A percentile compares a stretch with the other conserved stretches of the same genome.
These are phyloP conservation scores for Cheilosia urbana DNA, from an alignment of 2,888 invertebrate genomes.

Conservation along the genomic window DNA sequence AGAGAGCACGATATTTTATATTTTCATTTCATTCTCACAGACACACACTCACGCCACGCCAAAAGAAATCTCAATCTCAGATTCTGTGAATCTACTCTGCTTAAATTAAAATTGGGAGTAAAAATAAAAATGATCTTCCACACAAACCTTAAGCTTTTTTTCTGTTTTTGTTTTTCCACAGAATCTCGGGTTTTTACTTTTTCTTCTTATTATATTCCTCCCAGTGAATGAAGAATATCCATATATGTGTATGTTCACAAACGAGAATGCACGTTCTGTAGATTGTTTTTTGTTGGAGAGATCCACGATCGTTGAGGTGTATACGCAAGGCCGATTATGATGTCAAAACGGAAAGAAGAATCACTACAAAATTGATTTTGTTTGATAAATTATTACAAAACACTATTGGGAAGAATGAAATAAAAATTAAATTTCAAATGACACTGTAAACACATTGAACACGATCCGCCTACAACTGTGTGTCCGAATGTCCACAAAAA, in stretches of 20 bases:
- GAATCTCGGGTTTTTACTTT: constrained; percentile 37
- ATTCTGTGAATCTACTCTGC: neutral
- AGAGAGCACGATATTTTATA: constrained; percentile 45
- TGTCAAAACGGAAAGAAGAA: constrained; percentile 47
- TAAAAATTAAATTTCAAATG: constrained; percentile 17
- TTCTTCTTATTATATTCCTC: constrained; percentile 14
- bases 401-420: neutral
- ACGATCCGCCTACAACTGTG: constrained; percentile 10
- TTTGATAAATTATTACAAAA: constrained; percentile 28
- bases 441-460: constrained; percentile 29
- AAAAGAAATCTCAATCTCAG: neutral
- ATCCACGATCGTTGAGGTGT: constrained; percentile 9
- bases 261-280: constrained; percentile 20
- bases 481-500: constrained; percentile 33
- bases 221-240: constrained; percentile 57
- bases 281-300: constrained; percentile 4
- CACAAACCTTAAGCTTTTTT: constrained; percentile 68
- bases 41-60: constrained; percentile 5
- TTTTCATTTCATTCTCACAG: constrained; percentile 50
- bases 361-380: constrained; percentile 54
- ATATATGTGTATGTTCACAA: constrained; percentile 63
- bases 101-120: constrained; percentile 50
- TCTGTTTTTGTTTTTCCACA: constrained; percentile 58
- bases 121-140: constrained; percentile 74
- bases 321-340: constrained; percentile 68